These are phyloP conservation scores for Eulemur albifrons DNA, from an alignment of 2,797 vertebrate genomes.

Conservation along the genomic window DNA sequence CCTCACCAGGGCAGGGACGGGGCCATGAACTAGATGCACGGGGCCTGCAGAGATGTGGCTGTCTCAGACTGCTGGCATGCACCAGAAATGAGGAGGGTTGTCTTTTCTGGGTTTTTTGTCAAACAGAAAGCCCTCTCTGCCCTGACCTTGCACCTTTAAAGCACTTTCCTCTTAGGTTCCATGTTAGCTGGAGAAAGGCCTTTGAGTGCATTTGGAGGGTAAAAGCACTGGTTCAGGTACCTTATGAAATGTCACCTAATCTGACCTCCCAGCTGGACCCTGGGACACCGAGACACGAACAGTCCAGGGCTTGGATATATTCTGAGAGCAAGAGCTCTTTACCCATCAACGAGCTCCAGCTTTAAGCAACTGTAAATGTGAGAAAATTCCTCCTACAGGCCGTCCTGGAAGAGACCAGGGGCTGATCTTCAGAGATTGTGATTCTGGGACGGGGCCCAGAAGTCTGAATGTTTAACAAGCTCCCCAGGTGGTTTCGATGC, in stretches of 20 bases:
- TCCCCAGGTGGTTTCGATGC: background rate
- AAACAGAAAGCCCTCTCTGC: background rate
- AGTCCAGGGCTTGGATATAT: background rate
- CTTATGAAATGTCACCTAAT: background rate
- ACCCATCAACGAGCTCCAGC: background rate
- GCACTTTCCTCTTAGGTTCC: background rate
- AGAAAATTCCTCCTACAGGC: background rate
- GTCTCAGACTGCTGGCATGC: background rate
- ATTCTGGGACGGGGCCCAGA: background rate
- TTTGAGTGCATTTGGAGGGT: background rate
- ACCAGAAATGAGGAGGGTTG: fast-evolving
- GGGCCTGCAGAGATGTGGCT: fast-evolving
- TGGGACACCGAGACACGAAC: background rate
- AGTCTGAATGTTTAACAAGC: background rate
- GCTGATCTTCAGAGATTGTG: background rate
- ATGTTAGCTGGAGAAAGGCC: background rate
- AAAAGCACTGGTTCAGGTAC: background rate
- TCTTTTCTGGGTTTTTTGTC: background rate
- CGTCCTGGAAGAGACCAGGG: background rate
- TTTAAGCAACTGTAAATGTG: background rate
- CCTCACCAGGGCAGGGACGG: background rate
- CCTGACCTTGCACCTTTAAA: background rate
- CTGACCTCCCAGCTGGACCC: background rate
- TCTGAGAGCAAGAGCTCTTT: background rate
- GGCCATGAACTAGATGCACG: background rate